Percentiles rank a stretch among this genome's conserved stretches.
Evolutionary conservation across 2,888 invertebrate genomes (phyloP).

Genomic region (Drosophila parthenogenetica): DNA sequence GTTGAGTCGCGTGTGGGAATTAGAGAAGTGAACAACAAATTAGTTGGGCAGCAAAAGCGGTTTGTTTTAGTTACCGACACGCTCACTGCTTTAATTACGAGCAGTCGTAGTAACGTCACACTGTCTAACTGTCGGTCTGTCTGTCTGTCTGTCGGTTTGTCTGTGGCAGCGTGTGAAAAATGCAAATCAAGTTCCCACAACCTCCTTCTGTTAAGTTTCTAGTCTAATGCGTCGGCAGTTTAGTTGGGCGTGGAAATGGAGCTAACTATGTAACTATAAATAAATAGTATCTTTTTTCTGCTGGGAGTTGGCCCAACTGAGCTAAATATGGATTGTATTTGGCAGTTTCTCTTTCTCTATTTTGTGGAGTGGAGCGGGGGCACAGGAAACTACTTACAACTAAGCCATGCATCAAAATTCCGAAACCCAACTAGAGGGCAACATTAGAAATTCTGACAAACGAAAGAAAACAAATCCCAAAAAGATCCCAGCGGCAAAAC

Average conservation of each 20-base stretch:
- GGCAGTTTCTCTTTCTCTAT: conserved; percentile 68
- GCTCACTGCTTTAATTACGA: conserved; percentile 74
- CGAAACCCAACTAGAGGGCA: conserved; percentile 60
- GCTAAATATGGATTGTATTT: conserved; percentile 47
- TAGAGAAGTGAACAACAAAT: conserved; percentile 49
- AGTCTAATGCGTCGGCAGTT: conserved; percentile 56
- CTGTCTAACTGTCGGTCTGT: conserved; percentile 2
- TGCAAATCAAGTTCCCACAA: conserved; percentile 82
- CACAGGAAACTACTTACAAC: conserved; percentile 63
- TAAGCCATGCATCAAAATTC: conserved; percentile 45
- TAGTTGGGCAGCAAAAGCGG: conserved; percentile 50
- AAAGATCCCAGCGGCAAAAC: conserved; percentile 46
- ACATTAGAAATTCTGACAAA: conserved; percentile 73
- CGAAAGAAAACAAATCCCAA: conserved; percentile 58
- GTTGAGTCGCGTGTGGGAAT: conserved; percentile 3
- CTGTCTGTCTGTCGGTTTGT: conserved; percentile 33
- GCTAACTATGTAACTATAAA: conserved; percentile 34
- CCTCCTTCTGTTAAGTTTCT: conserved; percentile 66
- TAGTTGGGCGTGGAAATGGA: conserved; percentile 64
- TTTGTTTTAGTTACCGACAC: conserved; percentile 67
- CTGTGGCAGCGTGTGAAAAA: conserved; percentile 80
- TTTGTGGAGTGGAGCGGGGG: conserved; percentile 13
- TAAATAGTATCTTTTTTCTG: conserved; percentile 1
- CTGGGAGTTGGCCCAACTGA: conserved; percentile 54
- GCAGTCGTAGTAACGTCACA: conserved; percentile 60